A percentile compares a stretch with the other conserved stretches of the same genome.
phyloP scores from a whole-genome alignment of 2,113 vertebrate genomes.

The Nothocercus julius region DNA sequence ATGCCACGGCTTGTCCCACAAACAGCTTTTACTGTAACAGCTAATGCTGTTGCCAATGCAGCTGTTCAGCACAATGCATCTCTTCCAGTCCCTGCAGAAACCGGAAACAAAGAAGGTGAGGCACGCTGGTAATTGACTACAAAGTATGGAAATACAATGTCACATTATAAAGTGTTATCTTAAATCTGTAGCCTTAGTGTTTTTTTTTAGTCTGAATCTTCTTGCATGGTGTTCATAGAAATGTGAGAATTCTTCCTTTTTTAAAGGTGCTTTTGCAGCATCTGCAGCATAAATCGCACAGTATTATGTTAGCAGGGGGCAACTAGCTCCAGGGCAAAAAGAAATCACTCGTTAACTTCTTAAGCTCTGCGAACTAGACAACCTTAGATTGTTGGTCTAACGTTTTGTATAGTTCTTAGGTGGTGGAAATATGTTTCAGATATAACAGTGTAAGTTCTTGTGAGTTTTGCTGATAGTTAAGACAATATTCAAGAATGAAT shows the following conservation, averaged over 20 bases:
- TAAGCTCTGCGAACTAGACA: neutral
- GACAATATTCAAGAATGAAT: too few relatives aligned
- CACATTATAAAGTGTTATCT: neutral
- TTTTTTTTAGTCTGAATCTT: neutral
- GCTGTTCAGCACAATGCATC: constrained; percentile 92
- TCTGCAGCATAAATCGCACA: neutral
- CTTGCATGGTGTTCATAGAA: neutral
- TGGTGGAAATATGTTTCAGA: neutral
- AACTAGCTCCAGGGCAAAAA: neutral
- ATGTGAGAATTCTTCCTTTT: neutral
- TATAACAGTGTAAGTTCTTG: neutral
- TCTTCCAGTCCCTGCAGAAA: constrained; percentile 91
- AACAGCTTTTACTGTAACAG: constrained; percentile 94
- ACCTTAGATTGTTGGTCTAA: neutral
- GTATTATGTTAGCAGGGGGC: neutral
- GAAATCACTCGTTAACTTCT: neutral
- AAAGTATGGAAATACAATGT: accelerated
- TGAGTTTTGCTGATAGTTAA: neutral
- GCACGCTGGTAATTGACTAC: neutral
- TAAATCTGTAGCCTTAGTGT: neutral
- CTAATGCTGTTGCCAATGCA: constrained; percentile 92
- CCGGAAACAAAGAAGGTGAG: constrained; percentile 97
- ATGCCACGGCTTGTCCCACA: constrained; percentile 97
- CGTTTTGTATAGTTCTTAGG: neutral
- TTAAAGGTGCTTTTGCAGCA: neutral